Evolutionary conservation across 2,888 invertebrate species (phyloP), one percentile per base, ranked within the genome.

Genomic region (Sericinus montela): DNA sequence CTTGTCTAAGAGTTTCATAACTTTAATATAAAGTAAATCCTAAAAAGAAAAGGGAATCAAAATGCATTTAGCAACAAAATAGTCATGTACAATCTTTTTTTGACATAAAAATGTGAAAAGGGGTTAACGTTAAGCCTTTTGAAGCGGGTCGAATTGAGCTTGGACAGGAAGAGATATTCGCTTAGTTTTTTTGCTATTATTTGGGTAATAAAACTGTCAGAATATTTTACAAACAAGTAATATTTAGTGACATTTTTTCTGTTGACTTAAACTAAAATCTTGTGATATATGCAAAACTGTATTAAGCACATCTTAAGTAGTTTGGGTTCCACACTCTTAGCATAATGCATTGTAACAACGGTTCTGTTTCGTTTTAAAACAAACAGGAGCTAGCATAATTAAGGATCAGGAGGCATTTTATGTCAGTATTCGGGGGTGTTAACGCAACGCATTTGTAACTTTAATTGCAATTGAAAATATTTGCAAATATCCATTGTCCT

Each of bases 121-220:
- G 87, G 86, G 72, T 84, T 84, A 75, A 82, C 58, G 55, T 56
- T 84, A 86, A 87, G 83, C 88, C 80, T 56, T 78, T 86, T 88
- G 88, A 88, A 72, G 78, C 80, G 87, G 88, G 88, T 87, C 80
- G 70, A 86, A 85, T 88, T 80, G 80, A 73, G 71, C 80, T 75
- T 76, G 75, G 85, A 87, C 86, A 82, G 74, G 67, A 75, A 72
- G 75, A 79, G 72, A 68, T 75, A 76, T 83, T 85, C 75, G 78
- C 80, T 66, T 63, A 66, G 67, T 81, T 49, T 65, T 80, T 84
- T 83, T 75, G 80, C 80, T 79, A 74, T 80, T 85, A 81, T 79
- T 80, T 74, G 72, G 69, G 75, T 80, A 81, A 80, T 86, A 84
- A 85, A 83, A 85, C 75, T 85, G 87, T 85, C 87, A 81, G 52